Conservation (phyloP, 92 coral and sea anemone species). For the Pocillopora meandrina region DNA sequence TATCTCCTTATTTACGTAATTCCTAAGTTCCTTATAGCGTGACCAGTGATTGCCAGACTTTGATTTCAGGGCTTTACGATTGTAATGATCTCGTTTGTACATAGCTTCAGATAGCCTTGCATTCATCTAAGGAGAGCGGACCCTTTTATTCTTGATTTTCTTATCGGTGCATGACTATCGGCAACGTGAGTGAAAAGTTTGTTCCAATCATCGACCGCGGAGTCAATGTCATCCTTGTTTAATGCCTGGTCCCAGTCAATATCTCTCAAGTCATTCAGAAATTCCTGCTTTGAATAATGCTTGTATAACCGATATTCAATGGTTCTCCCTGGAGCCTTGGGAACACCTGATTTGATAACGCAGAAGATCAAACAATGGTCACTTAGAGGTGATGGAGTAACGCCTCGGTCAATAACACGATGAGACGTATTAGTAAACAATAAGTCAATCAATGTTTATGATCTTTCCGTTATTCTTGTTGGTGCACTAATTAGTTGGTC, state of each 20-base stretch:
- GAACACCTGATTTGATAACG: too few relatives aligned
- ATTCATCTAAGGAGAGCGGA: slow-evolving; percentile 30
- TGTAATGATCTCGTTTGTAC: slow-evolving; percentile 45
- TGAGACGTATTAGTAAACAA: too few relatives aligned
- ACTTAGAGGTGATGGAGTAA: too few relatives aligned
- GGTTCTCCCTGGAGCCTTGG: too few relatives aligned
- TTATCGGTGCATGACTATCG: slow-evolving; percentile 35
- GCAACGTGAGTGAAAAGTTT: slow-evolving; percentile 24
- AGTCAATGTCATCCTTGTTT: slow-evolving; percentile 37
- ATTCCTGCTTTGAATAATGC: slow-evolving; percentile 37
- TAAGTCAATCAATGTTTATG: too few relatives aligned
- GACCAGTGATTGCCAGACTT: slow-evolving; percentile 36
- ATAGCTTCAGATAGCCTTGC: slow-evolving; percentile 9
- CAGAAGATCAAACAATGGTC: too few relatives aligned
- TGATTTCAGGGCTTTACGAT: slow-evolving; percentile 32
- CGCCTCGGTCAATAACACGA: too few relatives aligned
- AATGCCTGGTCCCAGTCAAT: slow-evolving; percentile 47
- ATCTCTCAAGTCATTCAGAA: slow-evolving; percentile 37
- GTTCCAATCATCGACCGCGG: slow-evolving; percentile 33
- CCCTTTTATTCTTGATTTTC: slow-evolving; percentile 21
- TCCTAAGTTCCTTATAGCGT: slow-evolving; percentile 31
- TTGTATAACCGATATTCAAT: slow-evolving; percentile 46
- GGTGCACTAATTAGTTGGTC: too few relatives aligned
- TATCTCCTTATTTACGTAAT: slow-evolving; percentile 48
- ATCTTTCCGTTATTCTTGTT: too few relatives aligned